Conservation (phyloP, 2,113 vertebrate genomes). For the Melanerpes formicivorus region DNA sequence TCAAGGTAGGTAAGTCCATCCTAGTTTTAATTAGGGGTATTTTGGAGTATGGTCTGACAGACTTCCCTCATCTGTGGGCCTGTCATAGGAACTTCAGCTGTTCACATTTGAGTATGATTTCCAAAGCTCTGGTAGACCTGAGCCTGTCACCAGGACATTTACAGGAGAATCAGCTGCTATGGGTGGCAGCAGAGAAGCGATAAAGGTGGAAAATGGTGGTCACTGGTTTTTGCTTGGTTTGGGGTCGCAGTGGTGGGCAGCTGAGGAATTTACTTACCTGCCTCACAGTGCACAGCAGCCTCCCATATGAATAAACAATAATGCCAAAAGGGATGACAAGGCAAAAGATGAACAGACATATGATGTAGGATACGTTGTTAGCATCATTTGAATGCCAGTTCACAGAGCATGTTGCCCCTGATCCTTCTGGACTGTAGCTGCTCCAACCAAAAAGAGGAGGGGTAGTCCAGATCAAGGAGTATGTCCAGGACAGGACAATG, state of each 20-base stretch:
- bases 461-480: constrained; percentile 81
- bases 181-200: neutral
- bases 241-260: neutral
- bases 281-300: constrained; percentile 78
- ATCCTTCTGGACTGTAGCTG: constrained; percentile 80
- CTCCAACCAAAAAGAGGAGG: constrained; percentile 85
- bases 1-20: neutral
- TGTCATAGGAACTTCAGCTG: neutral
- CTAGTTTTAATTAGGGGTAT: neutral
- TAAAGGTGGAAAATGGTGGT: neutral
- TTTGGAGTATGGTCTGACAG: neutral
- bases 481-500: constrained; percentile 80
- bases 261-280: constrained; percentile 73
- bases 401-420: constrained; percentile 84
- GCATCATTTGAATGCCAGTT: constrained; percentile 81
- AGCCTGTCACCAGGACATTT: neutral
- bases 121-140: neutral
- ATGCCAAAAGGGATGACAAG: constrained; percentile 80
- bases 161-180: neutral
- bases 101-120: neutral
- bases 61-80: neutral
- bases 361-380: constrained; percentile 80
- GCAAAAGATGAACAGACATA: constrained; percentile 85
- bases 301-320: constrained; percentile 82
- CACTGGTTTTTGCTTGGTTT: neutral